Evolutionary conservation across 1,140 invertebrate species (phyloP), one percentile per base, ranked within the genome.

Genomic region (Neelides sp.): DNA sequence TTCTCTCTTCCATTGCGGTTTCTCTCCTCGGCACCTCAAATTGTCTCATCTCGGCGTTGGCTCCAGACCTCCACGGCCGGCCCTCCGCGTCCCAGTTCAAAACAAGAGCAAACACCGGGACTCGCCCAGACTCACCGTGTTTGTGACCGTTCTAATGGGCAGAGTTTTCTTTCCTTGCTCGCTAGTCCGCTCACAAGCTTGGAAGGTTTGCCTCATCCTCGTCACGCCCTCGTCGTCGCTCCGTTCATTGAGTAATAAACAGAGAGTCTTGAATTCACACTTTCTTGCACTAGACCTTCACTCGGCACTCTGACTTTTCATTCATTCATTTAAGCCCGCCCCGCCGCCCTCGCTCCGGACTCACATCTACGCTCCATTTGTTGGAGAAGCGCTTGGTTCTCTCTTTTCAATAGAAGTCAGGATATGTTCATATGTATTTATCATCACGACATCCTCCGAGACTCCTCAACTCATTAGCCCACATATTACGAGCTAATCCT

Each of bases 141-240:
- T 62, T 62, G 60, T 62, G 60, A 62, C 60, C 57, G 60, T 62
- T 62, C 55, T 60, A 60, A 60, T 62, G 60, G 60, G 60, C 60
- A 62, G 48, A 15, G 8, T 57, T n/a, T 24, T 52, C 41, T 50
- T 19, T 27, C 23, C 5, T 36, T 62, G 60, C 60, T 62, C 60
- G 60, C 58, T 20, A 55, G 58, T 43, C 32, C 55, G 57, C 47
- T 62, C 60, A 56, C 55, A 58, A 48, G 39, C 54, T 39, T 22
- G 41, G 37, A 43, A 35, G n/a, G 32, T 34, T 47, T 50, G 52
- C 13, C 22, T 26, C 37, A 23, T 40, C 32, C 23, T 22, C 47
- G 28, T 47, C 17, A n/a, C n/a, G n/a, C n/a, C n/a, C n/a, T n/a
- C n/a, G n/a, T n/a, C n/a, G n/a, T n/a, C n/a, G n/a, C n/a, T n/a